Percentiles rank a stretch among this genome's conserved stretches.
Conservation (phyloP, 1,140 invertebrate genomes). For the Neodiprion lecontei region DNA sequence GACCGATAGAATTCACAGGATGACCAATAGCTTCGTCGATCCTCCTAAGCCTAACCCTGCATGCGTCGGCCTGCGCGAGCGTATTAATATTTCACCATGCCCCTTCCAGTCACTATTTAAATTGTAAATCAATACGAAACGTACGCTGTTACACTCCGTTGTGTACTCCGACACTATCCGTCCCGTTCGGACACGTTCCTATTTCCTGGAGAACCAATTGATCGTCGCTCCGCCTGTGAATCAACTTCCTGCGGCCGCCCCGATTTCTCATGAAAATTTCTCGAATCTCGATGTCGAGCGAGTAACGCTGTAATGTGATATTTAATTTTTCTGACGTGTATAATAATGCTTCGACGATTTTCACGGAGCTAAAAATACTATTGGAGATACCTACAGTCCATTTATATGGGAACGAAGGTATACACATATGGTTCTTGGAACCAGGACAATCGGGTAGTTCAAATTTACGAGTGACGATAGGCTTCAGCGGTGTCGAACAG, state of each 20-base stretch:
- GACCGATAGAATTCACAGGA: no score
- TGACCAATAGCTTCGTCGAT: no score
- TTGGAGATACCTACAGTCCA: no score
- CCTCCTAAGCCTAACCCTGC: no score
- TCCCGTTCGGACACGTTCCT: neutral
- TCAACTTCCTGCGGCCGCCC: no score
- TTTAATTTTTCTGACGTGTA: no score
- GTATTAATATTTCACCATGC: neutral
- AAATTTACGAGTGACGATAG: neutral
- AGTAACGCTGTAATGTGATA: no score
- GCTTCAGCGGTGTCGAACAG: neutral
- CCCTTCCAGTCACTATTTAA: neutral
- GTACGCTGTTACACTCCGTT: constrained; percentile 1
- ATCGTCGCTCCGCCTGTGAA: neutral
- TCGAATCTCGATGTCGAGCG: no score
- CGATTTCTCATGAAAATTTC: no score
- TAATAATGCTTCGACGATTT: no score
- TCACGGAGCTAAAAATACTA: no score
- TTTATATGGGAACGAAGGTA: no score
- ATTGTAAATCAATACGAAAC: constrained; percentile 3
- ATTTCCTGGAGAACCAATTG: neutral
- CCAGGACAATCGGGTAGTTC: neutral
- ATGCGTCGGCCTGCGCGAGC: neutral
- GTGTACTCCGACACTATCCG: neutral
- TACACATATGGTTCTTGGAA: neutral